Base-by-base conservation (phyloP, 2,888 invertebrate species). In the Hydrotaea diabolus region DNA sequence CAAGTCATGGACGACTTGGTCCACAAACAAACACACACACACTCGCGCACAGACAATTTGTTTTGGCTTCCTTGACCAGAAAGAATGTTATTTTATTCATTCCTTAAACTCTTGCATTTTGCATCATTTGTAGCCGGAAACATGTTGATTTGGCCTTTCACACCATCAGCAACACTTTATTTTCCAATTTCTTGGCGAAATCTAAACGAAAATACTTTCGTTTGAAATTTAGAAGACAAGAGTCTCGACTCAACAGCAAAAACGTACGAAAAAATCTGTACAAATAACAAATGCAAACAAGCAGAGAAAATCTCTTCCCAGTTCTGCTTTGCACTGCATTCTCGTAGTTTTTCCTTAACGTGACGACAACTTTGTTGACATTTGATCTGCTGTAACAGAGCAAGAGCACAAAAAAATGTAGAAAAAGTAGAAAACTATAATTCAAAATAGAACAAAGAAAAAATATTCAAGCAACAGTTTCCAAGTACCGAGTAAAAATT, bases 291-390 rank as follows among this genome's bases (percentile, higher is more conserved):
- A 69, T 43, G 69, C 69, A 69, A 69, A 69, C 69, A 69, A 69
- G 43, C 69, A 46, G 39, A 69, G 69, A 11, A 69, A 69, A 69
- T 46, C 69, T 69, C 69, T 46, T 46, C 9, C 43, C 13, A 69
- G 17, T 46, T 46, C 15, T 46, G 46, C 43, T 23, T 46, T n/a
- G 21, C 21, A 46, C 64, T 17, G 31, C 17, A 64, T 64, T 64
- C 36, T 64, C 64, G 36, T 64, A 31, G 64, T 64, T 69, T 69
- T 69, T 69, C 21, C 23, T 23, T 69, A 69, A 69, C 79, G 55
- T 80, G 82, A 85, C 82, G 55, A 85, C 82, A 85, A 85, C 82
- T 82, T 85, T 82, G 85, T 82, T 85, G 82, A 85, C 82, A 85
- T 82, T 80, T 85, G 82, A 85, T 85, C 79, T 77, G 82, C 69